These are phyloP conservation scores for Orchesellides sinensis DNA, from an alignment of 2,888 invertebrate species.

Conservation along the genomic window DNA sequence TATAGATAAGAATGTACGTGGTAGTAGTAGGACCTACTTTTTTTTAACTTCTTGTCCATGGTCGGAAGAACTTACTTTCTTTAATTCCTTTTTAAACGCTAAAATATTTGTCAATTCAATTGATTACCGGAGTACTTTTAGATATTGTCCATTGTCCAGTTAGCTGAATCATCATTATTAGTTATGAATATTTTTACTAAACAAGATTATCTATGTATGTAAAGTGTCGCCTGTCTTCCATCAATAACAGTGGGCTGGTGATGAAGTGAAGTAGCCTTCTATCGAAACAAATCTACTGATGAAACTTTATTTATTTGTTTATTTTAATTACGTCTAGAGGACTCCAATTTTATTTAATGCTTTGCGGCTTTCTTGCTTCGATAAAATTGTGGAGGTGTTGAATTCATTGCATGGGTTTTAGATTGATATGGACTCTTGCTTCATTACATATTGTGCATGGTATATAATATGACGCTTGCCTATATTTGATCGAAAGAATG, in stretches of 20 bases:
- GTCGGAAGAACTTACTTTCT: no score
- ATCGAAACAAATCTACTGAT: no score
- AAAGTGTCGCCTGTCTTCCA: no score
- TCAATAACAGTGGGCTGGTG: constrained; percentile 27
- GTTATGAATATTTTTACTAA: no score
- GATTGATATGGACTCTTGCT: not conserved
- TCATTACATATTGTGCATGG: not conserved
- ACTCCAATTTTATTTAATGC: not conserved
- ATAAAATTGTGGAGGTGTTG: not conserved
- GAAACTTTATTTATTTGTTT: no score
- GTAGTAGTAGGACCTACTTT: not conserved
- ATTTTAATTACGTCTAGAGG: no score
- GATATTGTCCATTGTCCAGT: no score
- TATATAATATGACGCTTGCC: not conserved
- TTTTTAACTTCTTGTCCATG: no score
- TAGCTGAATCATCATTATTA: no score
- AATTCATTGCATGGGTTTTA: not conserved
- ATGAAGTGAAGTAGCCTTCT: constrained; percentile 32
- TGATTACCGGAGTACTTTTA: no score
- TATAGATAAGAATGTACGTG: not conserved
- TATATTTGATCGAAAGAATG: not conserved
- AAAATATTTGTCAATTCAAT: no score
- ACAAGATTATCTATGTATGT: not conserved
- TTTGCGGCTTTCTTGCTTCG: not conserved
- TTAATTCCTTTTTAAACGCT: no score